Conservation (phyloP, 2,797 vertebrate species). For the Sylvia borin region DNA sequence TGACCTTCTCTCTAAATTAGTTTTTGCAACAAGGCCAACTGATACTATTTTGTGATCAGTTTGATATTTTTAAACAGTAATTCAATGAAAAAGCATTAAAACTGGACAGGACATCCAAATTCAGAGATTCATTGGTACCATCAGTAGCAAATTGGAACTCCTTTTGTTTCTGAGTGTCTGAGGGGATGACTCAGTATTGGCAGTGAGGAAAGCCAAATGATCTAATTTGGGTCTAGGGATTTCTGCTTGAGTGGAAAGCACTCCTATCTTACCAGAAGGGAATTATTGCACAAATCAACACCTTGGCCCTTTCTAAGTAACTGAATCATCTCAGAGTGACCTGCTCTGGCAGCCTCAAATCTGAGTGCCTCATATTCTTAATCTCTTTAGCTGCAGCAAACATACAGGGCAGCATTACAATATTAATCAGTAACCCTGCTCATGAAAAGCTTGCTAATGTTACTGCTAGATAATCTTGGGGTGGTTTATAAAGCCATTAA, state of each 20-base stretch:
- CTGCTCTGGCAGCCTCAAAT: not conserved
- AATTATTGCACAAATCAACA: not conserved
- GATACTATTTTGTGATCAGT: not conserved
- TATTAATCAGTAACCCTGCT: not conserved
- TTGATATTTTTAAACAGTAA: not conserved
- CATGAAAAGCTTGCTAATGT: not conserved
- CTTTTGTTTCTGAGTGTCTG: not conserved
- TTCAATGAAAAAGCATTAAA: not conserved
- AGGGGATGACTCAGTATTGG: not conserved
- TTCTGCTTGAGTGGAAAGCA: constrained; percentile 6
- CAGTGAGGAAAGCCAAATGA: constrained; percentile 1
- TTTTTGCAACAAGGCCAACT: not conserved
- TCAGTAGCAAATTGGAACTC: not conserved
- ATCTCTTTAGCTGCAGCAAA: not conserved
- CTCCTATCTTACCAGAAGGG: not conserved
- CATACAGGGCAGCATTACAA: not conserved
- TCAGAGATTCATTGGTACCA: not conserved
- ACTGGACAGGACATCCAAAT: not conserved
- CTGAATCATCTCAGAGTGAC: not conserved
- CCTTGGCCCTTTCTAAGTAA: not conserved
- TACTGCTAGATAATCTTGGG: not conserved
- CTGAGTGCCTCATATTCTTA: not conserved
- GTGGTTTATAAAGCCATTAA: not conserved
- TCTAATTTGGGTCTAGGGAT: not conserved
- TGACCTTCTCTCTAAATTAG: not conserved